A percentile compares a stretch with the other conserved stretches of the same genome.
Conservation (phyloP, 2,797 vertebrate species). For the Syngnathus acus region DNA sequence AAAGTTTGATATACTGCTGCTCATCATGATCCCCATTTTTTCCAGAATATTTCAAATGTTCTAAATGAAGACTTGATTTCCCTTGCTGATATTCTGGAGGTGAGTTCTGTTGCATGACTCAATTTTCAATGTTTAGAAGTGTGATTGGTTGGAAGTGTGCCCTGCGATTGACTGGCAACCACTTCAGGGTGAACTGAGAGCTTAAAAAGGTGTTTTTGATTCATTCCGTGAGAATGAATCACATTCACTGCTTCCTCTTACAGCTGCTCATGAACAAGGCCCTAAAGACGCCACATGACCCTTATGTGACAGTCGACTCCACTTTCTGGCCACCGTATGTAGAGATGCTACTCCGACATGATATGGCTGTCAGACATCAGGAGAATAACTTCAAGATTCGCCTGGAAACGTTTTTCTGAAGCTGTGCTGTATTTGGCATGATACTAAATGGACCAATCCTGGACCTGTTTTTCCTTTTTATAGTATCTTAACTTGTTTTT, state of each 20-base stretch:
- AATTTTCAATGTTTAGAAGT: neutral
- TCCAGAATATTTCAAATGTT: conserved; percentile 42
- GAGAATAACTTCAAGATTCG: conserved; percentile 81
- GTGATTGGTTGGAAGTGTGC: too few relatives aligned
- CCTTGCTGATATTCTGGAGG: conserved; percentile 72
- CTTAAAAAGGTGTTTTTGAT: neutral
- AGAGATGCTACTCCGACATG: conserved; percentile 84
- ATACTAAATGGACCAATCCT: neutral
- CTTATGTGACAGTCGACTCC: conserved; percentile 72
- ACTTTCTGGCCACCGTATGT: conserved; percentile 88
- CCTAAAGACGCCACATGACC: conserved; percentile 79
- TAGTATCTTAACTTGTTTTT: neutral
- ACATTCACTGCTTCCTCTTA: neutral
- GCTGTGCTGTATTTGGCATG: neutral
- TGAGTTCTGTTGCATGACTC: conserved; percentile 31
- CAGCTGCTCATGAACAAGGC: conserved; percentile 80
- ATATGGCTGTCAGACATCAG: conserved; percentile 81
- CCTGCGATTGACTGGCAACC: too few relatives aligned
- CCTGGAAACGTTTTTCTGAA: conserved; percentile 76
- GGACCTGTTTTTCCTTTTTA: conserved; percentile 11
- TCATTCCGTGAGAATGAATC: neutral
- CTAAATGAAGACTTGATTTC: conserved; percentile 53
- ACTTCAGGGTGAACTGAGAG: too few relatives aligned
- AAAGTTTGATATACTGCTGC: neutral
- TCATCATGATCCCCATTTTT: conserved; percentile 11